phyloP scores from a whole-genome alignment of 2,113 vertebrate genomes.

The Tragelaphus scriptus region DNA sequence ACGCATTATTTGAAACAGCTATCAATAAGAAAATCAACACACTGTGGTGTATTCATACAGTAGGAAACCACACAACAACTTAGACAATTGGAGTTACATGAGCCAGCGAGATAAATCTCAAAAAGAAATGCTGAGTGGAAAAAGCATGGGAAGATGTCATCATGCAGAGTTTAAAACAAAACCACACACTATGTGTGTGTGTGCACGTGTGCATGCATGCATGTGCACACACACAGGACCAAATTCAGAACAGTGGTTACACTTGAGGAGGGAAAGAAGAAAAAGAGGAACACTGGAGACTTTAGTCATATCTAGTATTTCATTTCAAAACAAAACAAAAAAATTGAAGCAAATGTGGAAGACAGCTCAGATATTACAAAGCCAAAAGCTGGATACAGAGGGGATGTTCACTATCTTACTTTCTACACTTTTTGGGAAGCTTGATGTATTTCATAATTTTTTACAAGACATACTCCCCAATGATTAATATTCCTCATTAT shows the following conservation, averaged over 20 bases:
- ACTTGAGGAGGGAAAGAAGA: not conserved
- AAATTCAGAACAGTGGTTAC: not conserved
- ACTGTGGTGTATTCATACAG: not conserved
- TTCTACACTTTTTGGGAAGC: not conserved
- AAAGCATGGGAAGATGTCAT: not conserved
- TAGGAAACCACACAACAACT: not conserved
- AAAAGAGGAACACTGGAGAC: not conserved
- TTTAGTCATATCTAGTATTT: not conserved
- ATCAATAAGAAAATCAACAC: not conserved
- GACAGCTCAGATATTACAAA: not conserved
- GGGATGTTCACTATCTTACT: not conserved
- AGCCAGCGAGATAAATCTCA: not conserved
- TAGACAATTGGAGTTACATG: not conserved
- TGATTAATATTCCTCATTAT: conserved; percentile 1
- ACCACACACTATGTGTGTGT: not conserved
- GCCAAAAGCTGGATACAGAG: not conserved
- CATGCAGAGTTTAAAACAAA: not conserved
- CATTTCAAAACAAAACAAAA: not conserved
- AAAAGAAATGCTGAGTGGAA: not conserved
- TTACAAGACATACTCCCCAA: not conserved
- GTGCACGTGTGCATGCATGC: not conserved
- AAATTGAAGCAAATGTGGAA: not conserved
- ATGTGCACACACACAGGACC: not conserved
- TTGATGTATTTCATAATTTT: not conserved
- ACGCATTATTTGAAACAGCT: not conserved